Conservation (phyloP, 2,113 vertebrate genomes). For the Archocentrus centrarchus region DNA sequence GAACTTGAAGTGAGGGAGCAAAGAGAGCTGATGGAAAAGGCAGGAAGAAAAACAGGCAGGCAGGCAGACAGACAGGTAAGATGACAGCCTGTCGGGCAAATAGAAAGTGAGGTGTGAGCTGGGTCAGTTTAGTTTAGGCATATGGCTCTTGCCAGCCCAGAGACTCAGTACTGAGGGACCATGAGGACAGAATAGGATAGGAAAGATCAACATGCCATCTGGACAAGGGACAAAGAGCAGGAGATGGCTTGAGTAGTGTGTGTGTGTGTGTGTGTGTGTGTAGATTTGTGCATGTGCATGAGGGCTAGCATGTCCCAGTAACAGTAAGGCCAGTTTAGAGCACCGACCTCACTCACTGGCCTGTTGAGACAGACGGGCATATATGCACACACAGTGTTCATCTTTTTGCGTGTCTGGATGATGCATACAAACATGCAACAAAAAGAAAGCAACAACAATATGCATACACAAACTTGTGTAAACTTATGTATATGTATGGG, state of each 20-base stretch:
- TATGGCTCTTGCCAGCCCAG: constrained; percentile 57
- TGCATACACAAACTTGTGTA: background rate
- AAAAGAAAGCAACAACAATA: background rate
- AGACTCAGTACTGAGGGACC: constrained; percentile 56
- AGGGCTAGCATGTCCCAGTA: constrained; percentile 22
- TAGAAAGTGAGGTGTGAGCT: constrained; percentile 45
- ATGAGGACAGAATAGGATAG: constrained; percentile 58
- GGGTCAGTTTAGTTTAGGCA: constrained; percentile 53
- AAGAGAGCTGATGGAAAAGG: background rate
- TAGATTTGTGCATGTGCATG: background rate
- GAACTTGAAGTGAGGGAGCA: background rate
- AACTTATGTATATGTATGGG: constrained; percentile 14
- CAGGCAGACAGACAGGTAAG: background rate
- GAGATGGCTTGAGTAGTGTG: constrained; percentile 26
- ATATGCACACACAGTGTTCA: background rate
- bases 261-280: background rate
- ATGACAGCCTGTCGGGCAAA: constrained; percentile 4
- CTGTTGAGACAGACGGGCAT: constrained; percentile 13
- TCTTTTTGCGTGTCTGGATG: background rate
- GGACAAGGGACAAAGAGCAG: constrained; percentile 57
- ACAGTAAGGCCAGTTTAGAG: constrained; percentile 53
- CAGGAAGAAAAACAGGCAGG: background rate
- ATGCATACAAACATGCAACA: background rate
- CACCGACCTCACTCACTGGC: constrained; percentile 21
- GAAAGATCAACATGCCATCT: constrained; percentile 65